phyloP scores from a whole-genome alignment of 2,113 vertebrate genomes.

The Microcebus tavaratra region DNA sequence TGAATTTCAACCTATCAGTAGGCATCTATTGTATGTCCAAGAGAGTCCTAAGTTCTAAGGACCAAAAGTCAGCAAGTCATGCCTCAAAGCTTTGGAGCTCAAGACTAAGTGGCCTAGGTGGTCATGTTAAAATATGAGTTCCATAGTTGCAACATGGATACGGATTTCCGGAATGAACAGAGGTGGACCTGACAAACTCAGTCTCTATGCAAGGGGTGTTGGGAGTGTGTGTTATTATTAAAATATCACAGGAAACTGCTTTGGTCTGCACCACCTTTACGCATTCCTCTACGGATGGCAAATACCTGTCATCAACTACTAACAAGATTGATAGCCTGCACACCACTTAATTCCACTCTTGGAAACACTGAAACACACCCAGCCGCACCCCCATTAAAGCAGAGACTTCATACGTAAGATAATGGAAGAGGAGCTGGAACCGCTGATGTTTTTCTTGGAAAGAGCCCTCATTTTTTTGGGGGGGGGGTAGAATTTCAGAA shows the following conservation, averaged over 20 bases:
- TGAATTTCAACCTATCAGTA: background rate
- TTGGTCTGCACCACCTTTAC: background rate
- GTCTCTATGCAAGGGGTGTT: background rate
- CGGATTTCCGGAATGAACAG: background rate
- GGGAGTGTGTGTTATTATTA: background rate
- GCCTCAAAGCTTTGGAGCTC: background rate
- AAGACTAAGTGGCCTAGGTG: background rate
- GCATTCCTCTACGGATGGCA: background rate
- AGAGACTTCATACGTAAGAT: background rate
- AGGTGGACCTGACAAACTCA: background rate
- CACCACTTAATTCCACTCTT: background rate
- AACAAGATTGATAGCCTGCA: background rate
- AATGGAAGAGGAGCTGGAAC: slow-evolving; percentile 1
- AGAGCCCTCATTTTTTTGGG: background rate
- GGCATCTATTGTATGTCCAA: background rate
- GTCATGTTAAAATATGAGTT: background rate
- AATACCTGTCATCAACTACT: slow-evolving; percentile 34
- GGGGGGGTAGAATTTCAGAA: slow-evolving; percentile 16
- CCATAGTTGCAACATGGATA: background rate
- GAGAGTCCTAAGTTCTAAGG: background rate
- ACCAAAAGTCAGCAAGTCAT: background rate
- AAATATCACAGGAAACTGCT: background rate
- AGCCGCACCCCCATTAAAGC: background rate
- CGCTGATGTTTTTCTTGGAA: slow-evolving; percentile 37
- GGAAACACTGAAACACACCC: background rate